Base-by-base conservation (phyloP, 2,888 invertebrate species). In the Diaprepes abbreviatus region DNA sequence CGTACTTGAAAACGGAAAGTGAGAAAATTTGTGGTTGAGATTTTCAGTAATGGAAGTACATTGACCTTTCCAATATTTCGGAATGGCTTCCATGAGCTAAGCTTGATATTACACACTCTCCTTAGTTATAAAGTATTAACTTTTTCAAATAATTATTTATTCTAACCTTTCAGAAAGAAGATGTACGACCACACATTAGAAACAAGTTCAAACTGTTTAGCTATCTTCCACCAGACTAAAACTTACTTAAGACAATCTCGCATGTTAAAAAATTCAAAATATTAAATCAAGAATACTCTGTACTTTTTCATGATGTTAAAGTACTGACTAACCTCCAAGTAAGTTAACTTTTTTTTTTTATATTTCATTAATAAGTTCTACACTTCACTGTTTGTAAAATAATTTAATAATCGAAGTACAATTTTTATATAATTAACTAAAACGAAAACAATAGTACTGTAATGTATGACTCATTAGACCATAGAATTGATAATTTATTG, bases 161-260 rank as follows among this genome's bases (percentile, higher is more conserved):
- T 62, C 62, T 55, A 62, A 73, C 78, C 77, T 88, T 87, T 58
- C 87, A 94, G 94, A 93, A 93, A 81, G 93, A 94, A 82, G 97
- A 97, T 83, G 97, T 97, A 0, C 89, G 97, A 72, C 96, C 96
- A 1, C 93, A 93, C 84, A 95, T 97, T 76, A 88, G 95, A 68
- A 94, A 96, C 79, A 93, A 93, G 81, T 97, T 93, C 86, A 92
- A 94, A 80, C 88, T 97, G 6, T 95, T 95, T 85, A 94, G 93
- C 80, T 93, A 94, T 82, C 85, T 96, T 77, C 95, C 95, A 43
- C 94, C 95, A 2, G 94, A 93, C 84, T 93, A 92, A 72, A 36
- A 33, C 38, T 62, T 40, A 66, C 67, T 21, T 74, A n/a, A 74
- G 77, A 77, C 77, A 78, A 79, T 78, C 77, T 73, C 33, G 28